Evolutionary conservation across 30 jellyfish, hydroid and myxozoan species (phyloP).

Genomic region (Chrysaora quinquecirrha): DNA sequence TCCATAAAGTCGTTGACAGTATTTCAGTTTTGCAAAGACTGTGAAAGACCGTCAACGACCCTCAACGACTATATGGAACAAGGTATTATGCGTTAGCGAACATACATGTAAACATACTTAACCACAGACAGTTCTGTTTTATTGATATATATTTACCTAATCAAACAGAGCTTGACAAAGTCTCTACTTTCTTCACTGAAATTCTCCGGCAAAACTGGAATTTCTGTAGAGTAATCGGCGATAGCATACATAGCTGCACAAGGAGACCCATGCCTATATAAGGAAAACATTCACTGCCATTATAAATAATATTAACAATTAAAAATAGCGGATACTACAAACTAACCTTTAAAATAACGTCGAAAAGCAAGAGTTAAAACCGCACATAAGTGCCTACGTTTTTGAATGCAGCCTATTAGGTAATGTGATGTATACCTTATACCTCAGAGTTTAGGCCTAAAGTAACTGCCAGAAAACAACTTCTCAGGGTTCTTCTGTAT

Average conservation of each 20-base stretch:
- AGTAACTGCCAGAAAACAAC: too few relatives aligned
- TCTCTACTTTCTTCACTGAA: slow-evolving; percentile 61
- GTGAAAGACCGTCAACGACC: too few relatives aligned
- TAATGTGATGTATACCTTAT: too few relatives aligned
- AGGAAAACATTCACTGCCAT: not conserved
- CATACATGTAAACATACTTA: too few relatives aligned
- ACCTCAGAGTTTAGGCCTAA: too few relatives aligned
- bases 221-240: slow-evolving; percentile 48
- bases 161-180: slow-evolving; percentile 72
- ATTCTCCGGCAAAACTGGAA: slow-evolving; percentile 60
- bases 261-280: slow-evolving; percentile 29
- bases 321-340: not conserved
- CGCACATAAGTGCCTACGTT: too few relatives aligned
- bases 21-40: too few relatives aligned
- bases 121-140: not conserved
- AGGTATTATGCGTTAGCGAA: too few relatives aligned
- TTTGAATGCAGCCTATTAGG: too few relatives aligned
- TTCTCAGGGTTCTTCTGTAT: too few relatives aligned
- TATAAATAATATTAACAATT: not conserved
- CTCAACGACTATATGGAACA: too few relatives aligned
- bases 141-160: slow-evolving; percentile 49
- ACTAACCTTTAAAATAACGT: not conserved
- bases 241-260: slow-evolving; percentile 93
- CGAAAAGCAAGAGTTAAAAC: too few relatives aligned
- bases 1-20: not conserved